Base-by-base conservation (phyloP, 2,888 invertebrate species). In the Coleophora flavipennella region DNA sequence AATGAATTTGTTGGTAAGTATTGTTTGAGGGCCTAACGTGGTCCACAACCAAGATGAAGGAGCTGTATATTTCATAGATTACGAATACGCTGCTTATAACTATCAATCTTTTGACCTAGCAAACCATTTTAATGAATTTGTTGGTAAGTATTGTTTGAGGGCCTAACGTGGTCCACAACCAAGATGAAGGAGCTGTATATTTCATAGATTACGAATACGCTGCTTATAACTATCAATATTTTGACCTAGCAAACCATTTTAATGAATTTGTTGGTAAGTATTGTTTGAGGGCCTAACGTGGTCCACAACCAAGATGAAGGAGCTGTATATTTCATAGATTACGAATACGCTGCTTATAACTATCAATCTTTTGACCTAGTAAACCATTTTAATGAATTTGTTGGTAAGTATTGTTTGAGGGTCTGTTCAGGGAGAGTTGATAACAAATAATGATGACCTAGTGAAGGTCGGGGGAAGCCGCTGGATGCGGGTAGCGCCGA, bases 141-240 rank as follows among this genome's bases (percentile, higher is more conserved):
- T 94, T 53, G 99, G 98, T 92, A 77, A 86, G 84, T 80, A 40
- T n/a, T n/a, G n/a, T n/a, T n/a, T n/a, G n/a, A n/a, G n/a, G n/a
- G n/a, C n/a, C n/a, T n/a, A 99, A 99, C 84, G 91, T 99, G 48
- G 90, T 99, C 55, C 93, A 93, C 78, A 91, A 95, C 62, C 83
- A 91, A 64, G 74, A 78, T 42, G 79, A 88, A 53, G 85, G 89
- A 52, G 85, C 80, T 42, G 91, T 97, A 35, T 91, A 91, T 35
- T 98, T 99, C 72, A 99, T 99, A 61, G 99, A 99, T 83, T 99
- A 93, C 75, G 99, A 99, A 78, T 99, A 99, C 78, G 94, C 96
- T 12, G 92, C 90, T 44, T 91, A 91, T 64, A 99, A 98, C 85
- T 97, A 94, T 77, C 96, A 96, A 78, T 95, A 96, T 8, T 98